Base-by-base conservation (phyloP, 1,140 invertebrate genomes). In the Neodiprion lecontei region DNA sequence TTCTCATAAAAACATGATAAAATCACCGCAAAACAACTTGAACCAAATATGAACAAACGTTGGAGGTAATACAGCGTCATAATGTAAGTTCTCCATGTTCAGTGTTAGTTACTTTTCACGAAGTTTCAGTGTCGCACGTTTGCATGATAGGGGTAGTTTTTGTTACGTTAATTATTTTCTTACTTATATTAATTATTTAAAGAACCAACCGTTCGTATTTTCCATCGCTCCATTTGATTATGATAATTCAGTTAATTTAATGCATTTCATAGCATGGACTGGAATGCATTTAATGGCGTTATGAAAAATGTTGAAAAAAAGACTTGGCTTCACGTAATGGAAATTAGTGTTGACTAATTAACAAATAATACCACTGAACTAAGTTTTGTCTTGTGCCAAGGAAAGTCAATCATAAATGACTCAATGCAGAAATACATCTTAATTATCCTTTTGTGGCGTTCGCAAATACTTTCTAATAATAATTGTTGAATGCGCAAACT, bases 121-220 rank as follows among this genome's bases (percentile, higher is more conserved):
- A 21, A 76, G 48, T 76, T 48, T 82, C 50, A 61, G 70, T 84
- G 79, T 83, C 81, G 83, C 83, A 85, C 81, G 83, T 72, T 77
- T 69, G 83, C 83, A 84, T 83, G 82, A 61, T 61, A 61, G 53
- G 53, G 53, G 53, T 61, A 14, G 53, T 61, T 61, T 17, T 14
- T 40, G 0, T 40, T 40, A 40, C n/a, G n/a, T 61, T 61, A 7
- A 7, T 61, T 14, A 61, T 61, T 14, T 61, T 9, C 5, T 61
- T 61, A 61, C 9, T 61, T 5, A 1, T 5, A 61, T 61, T 61
- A 4, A 61, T 61, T 61, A 12, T 61, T 61, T 61, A 17, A 17
- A 21, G 0, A 40, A 61, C 9, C 53, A 17, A 61, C 53, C n/a
- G 53, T 61, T 9, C 9, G 11, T 61, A 61, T 61, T 61, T 61